Percentiles rank a stretch among this genome's conserved stretches.
Conservation (phyloP, 2,888 invertebrate species). For the Chaetoderma sp. region DNA sequence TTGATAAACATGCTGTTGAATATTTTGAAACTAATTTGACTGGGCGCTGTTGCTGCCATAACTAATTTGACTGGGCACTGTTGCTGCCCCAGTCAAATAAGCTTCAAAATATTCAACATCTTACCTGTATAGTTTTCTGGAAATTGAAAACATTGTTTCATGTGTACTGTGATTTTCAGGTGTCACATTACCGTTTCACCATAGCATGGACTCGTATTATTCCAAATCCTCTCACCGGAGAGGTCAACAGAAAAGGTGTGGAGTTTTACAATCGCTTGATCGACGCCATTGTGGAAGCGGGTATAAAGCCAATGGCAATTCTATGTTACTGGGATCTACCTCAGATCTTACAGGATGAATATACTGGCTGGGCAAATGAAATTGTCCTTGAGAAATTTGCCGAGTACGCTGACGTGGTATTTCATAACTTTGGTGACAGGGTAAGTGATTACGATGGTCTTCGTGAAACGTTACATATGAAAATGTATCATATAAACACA, state of each 20-base stretch:
- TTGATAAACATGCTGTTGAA: no score
- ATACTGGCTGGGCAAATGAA: constrained; percentile 67
- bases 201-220: constrained; percentile 81
- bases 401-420: constrained; percentile 67
- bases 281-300: constrained; percentile 75
- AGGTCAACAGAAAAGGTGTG: constrained; percentile 78
- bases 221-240: constrained; percentile 72
- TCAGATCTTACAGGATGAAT: constrained; percentile 66
- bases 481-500: no score
- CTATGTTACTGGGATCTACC: constrained; percentile 72
- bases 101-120: no score
- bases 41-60: no score
- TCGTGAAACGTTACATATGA: no score
- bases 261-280: constrained; percentile 83
- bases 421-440: constrained; percentile 65
- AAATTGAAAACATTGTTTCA: no score
- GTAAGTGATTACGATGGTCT: constrained; percentile 48
- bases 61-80: no score
- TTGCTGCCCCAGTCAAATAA: no score
- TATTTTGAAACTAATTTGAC: no score
- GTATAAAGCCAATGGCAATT: constrained; percentile 75
- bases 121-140: no score
- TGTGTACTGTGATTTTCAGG: no score
- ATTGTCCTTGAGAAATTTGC: constrained; percentile 59
- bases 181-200: constrained; percentile 68